Evolutionary conservation across 2,888 invertebrate species (phyloP).

Genomic region (Strigamia transsilvanica): DNA sequence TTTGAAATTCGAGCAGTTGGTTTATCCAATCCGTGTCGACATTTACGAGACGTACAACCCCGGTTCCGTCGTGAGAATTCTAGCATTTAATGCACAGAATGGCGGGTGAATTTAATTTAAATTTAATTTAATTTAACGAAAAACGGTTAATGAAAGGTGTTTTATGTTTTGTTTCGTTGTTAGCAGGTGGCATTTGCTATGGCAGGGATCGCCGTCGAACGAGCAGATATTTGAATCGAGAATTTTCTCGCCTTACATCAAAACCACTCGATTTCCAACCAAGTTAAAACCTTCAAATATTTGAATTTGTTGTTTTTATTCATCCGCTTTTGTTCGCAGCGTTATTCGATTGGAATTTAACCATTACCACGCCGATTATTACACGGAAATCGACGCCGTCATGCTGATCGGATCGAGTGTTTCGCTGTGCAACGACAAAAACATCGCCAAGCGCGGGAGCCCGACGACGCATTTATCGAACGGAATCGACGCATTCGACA

Average conservation of each 20-base stretch:
- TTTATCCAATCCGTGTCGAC: slow-evolving; percentile 56
- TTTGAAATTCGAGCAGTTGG: slow-evolving; percentile 56
- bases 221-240: slow-evolving; percentile 72
- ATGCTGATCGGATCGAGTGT: slow-evolving; percentile 74
- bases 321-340: slow-evolving; percentile 66
- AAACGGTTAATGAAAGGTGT: no score
- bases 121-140: no score
- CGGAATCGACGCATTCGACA: no score
- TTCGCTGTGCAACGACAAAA: background rate
- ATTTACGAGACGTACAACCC: slow-evolving; percentile 58
- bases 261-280: slow-evolving; percentile 69
- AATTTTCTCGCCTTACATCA: slow-evolving; percentile 79
- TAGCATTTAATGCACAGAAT: slow-evolving; percentile 54
- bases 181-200: slow-evolving; percentile 75
- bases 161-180: no score
- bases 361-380: slow-evolving; percentile 81
- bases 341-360: slow-evolving; percentile 85
- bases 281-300: slow-evolving; percentile 65
- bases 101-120: background rate
- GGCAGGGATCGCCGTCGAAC: slow-evolving; percentile 75
- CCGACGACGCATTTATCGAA: background rate
- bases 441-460: background rate
- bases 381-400: slow-evolving; percentile 87
- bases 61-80: slow-evolving; percentile 57
- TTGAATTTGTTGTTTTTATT: slow-evolving; percentile 53